Conservation (phyloP, 2,113 vertebrate genomes). For the Malaclemys terrapin region DNA sequence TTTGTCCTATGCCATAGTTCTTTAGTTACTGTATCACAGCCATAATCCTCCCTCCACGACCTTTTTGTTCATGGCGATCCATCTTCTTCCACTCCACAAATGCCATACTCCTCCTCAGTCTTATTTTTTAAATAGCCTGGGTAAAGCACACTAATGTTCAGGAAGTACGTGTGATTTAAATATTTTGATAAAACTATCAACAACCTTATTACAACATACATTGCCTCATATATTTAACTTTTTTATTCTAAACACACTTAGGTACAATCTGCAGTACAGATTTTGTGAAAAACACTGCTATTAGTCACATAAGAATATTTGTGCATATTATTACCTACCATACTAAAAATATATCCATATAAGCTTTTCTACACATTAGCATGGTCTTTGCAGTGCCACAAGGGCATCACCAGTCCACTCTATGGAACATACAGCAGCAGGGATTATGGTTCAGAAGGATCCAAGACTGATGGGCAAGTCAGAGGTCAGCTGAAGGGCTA, state of each 20-base stretch:
- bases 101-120: background rate
- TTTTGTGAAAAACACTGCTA: background rate
- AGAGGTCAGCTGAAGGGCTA: background rate
- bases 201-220: slow-evolving; percentile 11
- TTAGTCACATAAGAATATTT: background rate
- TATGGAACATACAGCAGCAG: background rate
- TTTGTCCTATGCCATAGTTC: background rate
- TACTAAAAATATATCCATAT: background rate
- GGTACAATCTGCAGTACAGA: background rate
- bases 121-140: background rate
- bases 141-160: background rate
- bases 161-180: slow-evolving; percentile 32
- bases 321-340: background rate
- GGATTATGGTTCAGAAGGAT: background rate
- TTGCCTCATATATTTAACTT: background rate
- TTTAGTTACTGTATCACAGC: background rate
- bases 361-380: background rate
- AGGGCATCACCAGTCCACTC: background rate
- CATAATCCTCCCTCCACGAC: slow-evolving; percentile 14
- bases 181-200: slow-evolving; percentile 25
- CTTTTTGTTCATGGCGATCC: background rate
- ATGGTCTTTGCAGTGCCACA: background rate
- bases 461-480: background rate
- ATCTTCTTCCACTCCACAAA: slow-evolving; percentile 27
- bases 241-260: background rate